phyloP scores from a whole-genome alignment of 1,140 invertebrate species.

The Conopomorpha cramerella region DNA sequence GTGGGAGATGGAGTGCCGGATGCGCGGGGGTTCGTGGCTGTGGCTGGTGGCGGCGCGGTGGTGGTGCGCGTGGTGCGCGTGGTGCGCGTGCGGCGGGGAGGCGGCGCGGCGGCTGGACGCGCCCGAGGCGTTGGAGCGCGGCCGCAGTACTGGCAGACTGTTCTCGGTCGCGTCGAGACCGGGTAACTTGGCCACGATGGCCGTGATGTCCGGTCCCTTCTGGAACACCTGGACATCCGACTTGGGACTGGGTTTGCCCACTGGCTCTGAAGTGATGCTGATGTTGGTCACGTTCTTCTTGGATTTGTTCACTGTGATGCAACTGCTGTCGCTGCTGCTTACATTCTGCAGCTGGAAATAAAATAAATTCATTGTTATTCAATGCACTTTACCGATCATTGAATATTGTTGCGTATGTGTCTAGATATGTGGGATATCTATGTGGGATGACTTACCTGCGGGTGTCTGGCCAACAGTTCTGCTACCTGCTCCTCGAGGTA shows the following conservation, averaged over 20 bases:
- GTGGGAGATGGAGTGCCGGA: conserved; percentile 46
- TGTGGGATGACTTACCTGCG: conserved; percentile 29
- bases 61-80: conserved; percentile 13
- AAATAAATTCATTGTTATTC: conserved; percentile 6
- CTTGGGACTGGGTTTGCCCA: conserved; percentile 22
- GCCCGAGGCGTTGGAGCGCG: conserved; percentile 61
- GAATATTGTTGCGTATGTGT: no score
- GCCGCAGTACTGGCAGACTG: conserved; percentile 51
- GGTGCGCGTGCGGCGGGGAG: conserved; percentile 24
- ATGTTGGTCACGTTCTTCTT: conserved; percentile 65
- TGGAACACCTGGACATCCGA: conserved; percentile 67
- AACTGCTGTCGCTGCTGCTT: conserved; percentile 42
- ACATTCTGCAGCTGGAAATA: conserved; percentile 35
- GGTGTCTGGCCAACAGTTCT: conserved; percentile 62
- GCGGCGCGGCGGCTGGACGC: conserved; percentile 49
- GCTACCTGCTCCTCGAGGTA: conserved; percentile 87
- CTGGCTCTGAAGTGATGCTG: conserved; percentile 57
- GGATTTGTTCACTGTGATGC: conserved; percentile 54
- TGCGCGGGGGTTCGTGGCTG: conserved; percentile 48
- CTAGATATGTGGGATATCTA: no score
- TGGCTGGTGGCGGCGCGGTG: conserved; percentile 44
- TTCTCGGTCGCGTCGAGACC: conserved; percentile 59
- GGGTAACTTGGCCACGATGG: conserved; percentile 62
- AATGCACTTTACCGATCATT: no score
- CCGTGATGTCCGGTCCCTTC: conserved; percentile 56